Evolutionary conservation across 2,797 vertebrate genomes (phyloP).

Genomic region (Crenuchus spilurus): DNA sequence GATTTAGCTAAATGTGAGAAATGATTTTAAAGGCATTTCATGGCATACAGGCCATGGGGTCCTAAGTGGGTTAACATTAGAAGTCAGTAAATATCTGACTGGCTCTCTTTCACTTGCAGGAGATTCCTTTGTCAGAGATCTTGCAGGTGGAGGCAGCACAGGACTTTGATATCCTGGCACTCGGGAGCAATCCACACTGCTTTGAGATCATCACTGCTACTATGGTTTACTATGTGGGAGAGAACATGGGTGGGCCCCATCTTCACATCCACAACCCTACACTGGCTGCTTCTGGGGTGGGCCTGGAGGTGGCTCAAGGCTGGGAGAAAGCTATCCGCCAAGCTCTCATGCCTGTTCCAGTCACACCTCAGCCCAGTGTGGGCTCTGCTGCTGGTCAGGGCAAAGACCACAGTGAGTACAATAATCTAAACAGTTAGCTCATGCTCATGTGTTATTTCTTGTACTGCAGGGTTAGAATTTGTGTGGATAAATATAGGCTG

Average conservation of each 20-base stretch:
- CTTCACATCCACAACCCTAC: constrained; percentile 85
- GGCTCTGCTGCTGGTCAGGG: constrained; percentile 87
- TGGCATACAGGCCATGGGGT: no score
- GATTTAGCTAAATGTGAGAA: no score
- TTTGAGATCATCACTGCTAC: constrained; percentile 98
- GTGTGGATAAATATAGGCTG: not conserved
- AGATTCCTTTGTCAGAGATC: constrained; percentile 98
- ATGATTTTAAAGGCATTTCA: no score
- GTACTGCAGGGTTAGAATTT: not conserved
- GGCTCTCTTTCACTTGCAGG: constrained; percentile 73
- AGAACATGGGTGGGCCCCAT: constrained; percentile 83
- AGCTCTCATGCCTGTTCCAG: constrained; percentile 97
- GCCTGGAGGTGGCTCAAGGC: constrained; percentile 92
- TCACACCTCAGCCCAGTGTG: constrained; percentile 93
- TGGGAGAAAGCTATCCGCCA: constrained; percentile 98
- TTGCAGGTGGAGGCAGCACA: constrained; percentile 89
- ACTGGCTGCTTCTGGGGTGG: constrained; percentile 90
- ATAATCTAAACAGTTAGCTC: not conserved
- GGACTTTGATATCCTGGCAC: constrained; percentile 87
- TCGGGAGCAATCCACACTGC: constrained; percentile 95
- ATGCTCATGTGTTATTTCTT: not conserved
- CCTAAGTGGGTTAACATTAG: no score
- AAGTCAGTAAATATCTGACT: constrained; percentile 5
- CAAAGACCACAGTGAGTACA: constrained; percentile 94
- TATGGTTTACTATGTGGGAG: constrained; percentile 97